Base-by-base conservation (phyloP, 2,888 invertebrate species). In the Drosophila prostipennis region DNA sequence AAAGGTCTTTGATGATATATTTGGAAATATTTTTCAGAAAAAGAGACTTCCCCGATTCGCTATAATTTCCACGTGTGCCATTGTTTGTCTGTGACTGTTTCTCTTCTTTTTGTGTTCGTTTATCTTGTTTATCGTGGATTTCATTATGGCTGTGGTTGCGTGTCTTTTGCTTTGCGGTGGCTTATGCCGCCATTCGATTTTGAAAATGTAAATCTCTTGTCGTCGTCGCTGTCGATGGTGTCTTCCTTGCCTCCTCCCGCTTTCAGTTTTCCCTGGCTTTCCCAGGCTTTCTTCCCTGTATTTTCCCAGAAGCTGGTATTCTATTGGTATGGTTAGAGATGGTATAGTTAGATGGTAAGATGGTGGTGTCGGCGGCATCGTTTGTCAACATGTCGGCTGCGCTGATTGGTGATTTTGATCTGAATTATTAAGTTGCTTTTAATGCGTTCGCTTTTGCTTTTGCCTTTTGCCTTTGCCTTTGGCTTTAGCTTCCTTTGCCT, bases 91-190 rank as follows among this genome's bases (percentile, higher is more conserved):
- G 14, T 10, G 48, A 36, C 14, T 26, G 26, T 26, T 26, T 26
- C 26, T 16, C 32, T 32, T 26, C 34, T 40, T 64, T 73, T 70
- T 52, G 76, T 76, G 71, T 80, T 83, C 83, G 84, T 77, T 82
- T 84, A 82, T 82, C 82, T 82, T 85, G 77, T 87, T 82, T 85
- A 82, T 82, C 87, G 70, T 74, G 85, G 82, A 82, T 82, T 82
- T 82, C 85, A 82, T 82, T 87, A 87, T 81, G 85, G 84, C 78
- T 76, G 78, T 74, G 82, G 76, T 77, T 87, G 85, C 85, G 79
- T 81, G 82, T 87, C 82, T 84, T 84, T 81, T 82, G 87, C 87
- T 81, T 77, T 84, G 82, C 86, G 87, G 85, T 84, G 87, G 82
- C 87, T 82, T 82, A 87, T 81, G 84, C 85, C 85, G 85, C 87